phyloP scores from a whole-genome alignment of 2,888 invertebrate species.

The Cheilosia pagana region DNA sequence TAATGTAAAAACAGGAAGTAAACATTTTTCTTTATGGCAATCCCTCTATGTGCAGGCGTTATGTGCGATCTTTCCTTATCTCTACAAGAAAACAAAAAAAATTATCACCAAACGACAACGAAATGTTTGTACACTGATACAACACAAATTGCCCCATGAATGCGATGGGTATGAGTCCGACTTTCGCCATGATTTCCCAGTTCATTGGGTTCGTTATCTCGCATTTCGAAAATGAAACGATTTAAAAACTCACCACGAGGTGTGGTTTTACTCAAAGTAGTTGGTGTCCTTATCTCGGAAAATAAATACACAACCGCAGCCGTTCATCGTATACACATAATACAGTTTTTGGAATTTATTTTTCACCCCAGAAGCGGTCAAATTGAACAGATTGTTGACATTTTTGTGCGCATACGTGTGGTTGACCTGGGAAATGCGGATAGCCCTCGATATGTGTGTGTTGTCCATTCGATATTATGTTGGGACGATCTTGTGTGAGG shows the following conservation, averaged over 20 bases:
- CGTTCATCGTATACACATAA: conserved; percentile 13
- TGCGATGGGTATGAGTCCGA: conserved; percentile 1
- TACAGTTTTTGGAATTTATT: neutral
- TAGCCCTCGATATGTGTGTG: too few relatives aligned
- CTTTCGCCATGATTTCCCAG: neutral
- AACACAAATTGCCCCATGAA: conserved; percentile 22
- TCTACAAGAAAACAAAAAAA: neutral
- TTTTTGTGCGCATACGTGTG: too few relatives aligned
- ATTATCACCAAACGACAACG: conserved; percentile 39
- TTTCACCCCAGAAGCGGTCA: neutral
- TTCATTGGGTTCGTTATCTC: conserved; percentile 6
- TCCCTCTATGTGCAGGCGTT: neutral
- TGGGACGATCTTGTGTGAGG: too few relatives aligned
- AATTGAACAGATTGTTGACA: neutral
- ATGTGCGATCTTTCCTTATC: conserved; percentile 40
- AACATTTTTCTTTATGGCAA: conserved; percentile 15
- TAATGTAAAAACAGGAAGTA: conserved; percentile 49
- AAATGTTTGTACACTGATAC: conserved; percentile 55
- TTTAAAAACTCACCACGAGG: conserved; percentile 29
- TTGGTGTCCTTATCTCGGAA: conserved; percentile 16
- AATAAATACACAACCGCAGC: conserved; percentile 17
- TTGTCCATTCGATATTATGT: too few relatives aligned
- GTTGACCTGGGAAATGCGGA: too few relatives aligned
- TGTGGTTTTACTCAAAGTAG: conserved; percentile 5
- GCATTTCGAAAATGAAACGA: neutral